These are phyloP conservation scores for Bolinopsis microptera DNA, from an alignment of 37 sponge, comb jelly and placozoan species.

Conservation along the genomic window DNA sequence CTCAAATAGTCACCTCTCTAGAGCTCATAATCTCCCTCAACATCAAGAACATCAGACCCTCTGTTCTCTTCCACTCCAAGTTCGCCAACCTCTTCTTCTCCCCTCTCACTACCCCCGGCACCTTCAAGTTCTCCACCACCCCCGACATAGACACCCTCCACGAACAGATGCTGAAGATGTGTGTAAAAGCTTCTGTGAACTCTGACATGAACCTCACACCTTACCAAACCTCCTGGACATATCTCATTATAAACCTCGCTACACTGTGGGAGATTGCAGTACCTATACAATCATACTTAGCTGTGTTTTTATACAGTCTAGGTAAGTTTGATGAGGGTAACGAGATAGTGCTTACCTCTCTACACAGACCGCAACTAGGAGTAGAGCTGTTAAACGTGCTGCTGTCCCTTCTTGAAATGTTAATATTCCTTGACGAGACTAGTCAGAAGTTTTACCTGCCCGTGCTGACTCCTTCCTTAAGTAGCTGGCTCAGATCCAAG, in stretches of 20 bases:
- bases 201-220: not conserved
- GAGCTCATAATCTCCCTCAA: slow-evolving; percentile 29
- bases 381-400: not conserved
- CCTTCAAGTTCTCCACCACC: not conserved
- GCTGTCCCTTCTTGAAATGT: slow-evolving; percentile 8
- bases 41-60: slow-evolving; percentile 20
- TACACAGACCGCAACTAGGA: slow-evolving; percentile 4
- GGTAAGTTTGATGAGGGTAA: slow-evolving; percentile 33
- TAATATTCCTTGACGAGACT: not conserved
- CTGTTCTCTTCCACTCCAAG: slow-evolving; percentile 29
- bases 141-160: slow-evolving; percentile 18
- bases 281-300: slow-evolving; percentile 18
- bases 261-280: not conserved
- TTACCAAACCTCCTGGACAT: slow-evolving; percentile 3
- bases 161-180: slow-evolving; percentile 31
- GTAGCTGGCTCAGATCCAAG: slow-evolving; percentile 56
- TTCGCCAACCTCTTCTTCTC: not conserved
- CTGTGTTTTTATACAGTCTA: slow-evolving; percentile 28
- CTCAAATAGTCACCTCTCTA: not conserved
- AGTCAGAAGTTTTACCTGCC: slow-evolving; percentile 55
- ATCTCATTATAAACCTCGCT: slow-evolving; percentile 13
- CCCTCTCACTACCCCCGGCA: not conserved
- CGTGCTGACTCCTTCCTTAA: not conserved
- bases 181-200: not conserved
- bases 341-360: slow-evolving; percentile 14